A percentile compares a stretch with the other conserved stretches of the same genome.
These are phyloP conservation scores for Sminthurinus aureus DNA, from an alignment of 2,888 invertebrate species.

Conservation along the genomic window DNA sequence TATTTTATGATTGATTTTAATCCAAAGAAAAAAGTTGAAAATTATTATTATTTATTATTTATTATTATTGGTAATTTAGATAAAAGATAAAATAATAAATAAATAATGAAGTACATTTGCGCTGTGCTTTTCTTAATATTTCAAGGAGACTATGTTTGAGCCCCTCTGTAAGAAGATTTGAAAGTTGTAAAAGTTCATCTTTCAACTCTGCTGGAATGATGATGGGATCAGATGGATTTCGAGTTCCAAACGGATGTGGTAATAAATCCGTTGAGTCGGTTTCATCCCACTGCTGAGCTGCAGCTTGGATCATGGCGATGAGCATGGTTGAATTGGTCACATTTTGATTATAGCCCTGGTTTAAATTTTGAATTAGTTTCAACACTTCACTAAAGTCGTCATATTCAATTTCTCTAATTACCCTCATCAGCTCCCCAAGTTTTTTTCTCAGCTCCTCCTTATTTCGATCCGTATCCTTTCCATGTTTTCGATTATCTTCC, in stretches of 20 bases:
- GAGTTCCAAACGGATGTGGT: not conserved
- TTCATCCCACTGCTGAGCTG: constrained; percentile 7
- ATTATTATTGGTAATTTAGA: not conserved
- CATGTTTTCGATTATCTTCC: not conserved
- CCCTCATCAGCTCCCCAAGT: not conserved
- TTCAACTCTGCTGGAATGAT: not conserved
- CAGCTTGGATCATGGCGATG: constrained; percentile 6
- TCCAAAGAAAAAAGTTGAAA: not conserved
- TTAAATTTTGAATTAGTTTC: constrained; percentile 3
- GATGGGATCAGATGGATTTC: no score
- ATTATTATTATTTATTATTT: not conserved
- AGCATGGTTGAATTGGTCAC: not conserved
- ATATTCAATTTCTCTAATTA: constrained; percentile 14
- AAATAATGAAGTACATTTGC: not conserved
- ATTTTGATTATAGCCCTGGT: not conserved
- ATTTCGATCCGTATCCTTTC: no score
- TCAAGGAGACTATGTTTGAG: not conserved
- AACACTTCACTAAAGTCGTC: constrained; percentile 18
- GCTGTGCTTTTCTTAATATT: not conserved
- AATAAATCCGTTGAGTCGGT: not conserved
- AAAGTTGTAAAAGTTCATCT: not conserved
- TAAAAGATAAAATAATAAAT: no score
- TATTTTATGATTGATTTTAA: no score
- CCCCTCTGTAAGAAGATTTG: not conserved
- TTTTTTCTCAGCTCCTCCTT: not conserved